A percentile compares a stretch with the other conserved stretches of the same genome.
Evolutionary conservation across 2,113 vertebrate species (phyloP).

Genomic region (Ctenomys sociabilis): DNA sequence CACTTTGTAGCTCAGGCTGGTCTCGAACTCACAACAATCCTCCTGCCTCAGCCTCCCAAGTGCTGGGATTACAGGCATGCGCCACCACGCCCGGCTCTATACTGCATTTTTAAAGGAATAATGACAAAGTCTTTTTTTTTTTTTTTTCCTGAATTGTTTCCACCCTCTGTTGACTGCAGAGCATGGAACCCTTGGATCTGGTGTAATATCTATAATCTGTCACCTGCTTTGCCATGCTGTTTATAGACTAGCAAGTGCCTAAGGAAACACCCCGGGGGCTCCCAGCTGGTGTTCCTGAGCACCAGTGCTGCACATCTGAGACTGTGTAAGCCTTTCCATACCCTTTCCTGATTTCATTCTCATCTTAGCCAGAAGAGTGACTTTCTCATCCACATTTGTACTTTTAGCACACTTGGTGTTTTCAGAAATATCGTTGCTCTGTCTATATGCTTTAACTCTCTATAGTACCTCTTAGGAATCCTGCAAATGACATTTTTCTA

Average conservation of each 20-base stretch:
- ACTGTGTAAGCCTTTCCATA: background rate
- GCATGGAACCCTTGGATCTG: background rate
- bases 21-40: too few relatives aligned
- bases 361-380: conserved; percentile 17
- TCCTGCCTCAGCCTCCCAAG: too few relatives aligned
- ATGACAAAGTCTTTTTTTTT: background rate
- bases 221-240: background rate
- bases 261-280: background rate
- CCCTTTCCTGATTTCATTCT: conserved; percentile 1
- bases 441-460: conserved; percentile 28
- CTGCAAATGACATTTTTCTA: conserved; percentile 24
- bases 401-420: background rate
- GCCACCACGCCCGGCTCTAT: too few relatives aligned
- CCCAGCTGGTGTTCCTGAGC: background rate
- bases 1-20: too few relatives aligned
- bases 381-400: background rate
- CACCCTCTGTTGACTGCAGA: background rate
- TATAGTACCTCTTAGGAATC: background rate
- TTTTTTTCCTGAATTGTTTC: background rate
- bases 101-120: background rate
- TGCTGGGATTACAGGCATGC: too few relatives aligned
- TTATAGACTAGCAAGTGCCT: background rate
- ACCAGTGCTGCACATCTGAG: too few relatives aligned
- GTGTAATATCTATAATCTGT: background rate
- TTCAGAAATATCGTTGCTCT: background rate